Conservation (phyloP, 2,113 vertebrate genomes). For the Pardalotus punctatus region DNA sequence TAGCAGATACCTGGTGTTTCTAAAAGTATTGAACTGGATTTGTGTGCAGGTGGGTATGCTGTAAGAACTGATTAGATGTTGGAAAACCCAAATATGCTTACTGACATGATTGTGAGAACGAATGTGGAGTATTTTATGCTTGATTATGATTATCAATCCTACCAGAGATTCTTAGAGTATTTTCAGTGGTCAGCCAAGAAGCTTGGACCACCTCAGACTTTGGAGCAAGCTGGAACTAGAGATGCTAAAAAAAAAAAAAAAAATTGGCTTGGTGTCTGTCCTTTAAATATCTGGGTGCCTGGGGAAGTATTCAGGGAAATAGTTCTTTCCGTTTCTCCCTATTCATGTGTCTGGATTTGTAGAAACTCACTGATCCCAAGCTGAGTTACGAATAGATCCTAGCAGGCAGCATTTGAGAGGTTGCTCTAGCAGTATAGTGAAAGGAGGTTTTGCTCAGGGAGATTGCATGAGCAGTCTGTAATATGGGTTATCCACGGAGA, state of each 20-base stretch:
- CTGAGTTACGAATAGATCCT: not conserved
- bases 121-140: not conserved
- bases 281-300: not conserved
- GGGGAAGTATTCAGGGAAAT: not conserved
- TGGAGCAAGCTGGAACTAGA: not conserved
- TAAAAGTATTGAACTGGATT: not conserved
- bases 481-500: not conserved
- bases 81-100: not conserved
- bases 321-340: not conserved
- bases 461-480: not conserved
- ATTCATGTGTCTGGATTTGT: accelerated
- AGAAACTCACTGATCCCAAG: not conserved
- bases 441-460: not conserved
- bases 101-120: not conserved
- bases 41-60: not conserved
- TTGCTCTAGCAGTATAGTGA: not conserved
- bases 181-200: not conserved
- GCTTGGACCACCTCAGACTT: not conserved
- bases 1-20: not conserved
- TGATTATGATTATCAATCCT: not conserved
- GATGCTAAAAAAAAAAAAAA: not conserved
- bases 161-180: not conserved
- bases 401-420: not conserved
- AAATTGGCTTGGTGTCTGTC: accelerated
- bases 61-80: not conserved